A percentile compares a stretch with the other conserved stretches of the same genome.
These are phyloP conservation scores for Dipodomys stephensi DNA, from an alignment of 2,113 vertebrate genomes.

Conservation along the genomic window DNA sequence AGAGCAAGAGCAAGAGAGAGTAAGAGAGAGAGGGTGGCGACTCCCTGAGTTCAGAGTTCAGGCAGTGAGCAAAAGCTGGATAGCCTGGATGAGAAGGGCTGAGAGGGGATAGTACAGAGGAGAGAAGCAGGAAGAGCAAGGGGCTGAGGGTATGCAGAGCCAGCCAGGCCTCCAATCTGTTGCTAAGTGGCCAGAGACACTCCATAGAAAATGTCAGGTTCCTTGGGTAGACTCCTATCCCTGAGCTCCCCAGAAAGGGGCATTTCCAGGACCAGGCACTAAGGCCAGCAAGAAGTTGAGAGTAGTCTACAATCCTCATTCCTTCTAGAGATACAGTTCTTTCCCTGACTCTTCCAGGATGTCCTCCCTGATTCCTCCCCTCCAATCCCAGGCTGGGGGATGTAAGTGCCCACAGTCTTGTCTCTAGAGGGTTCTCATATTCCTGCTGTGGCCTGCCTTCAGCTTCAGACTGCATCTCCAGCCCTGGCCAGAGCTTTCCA, in stretches of 20 bases:
- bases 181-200: background rate
- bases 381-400: background rate
- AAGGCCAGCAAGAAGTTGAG: background rate
- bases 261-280: background rate
- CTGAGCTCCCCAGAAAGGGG: background rate
- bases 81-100: fast-evolving
- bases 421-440: background rate
- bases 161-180: background rate
- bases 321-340: background rate
- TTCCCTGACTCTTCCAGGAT: slow-evolving; percentile 22
- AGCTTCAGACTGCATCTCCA: background rate
- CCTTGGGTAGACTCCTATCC: fast-evolving
- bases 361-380: background rate
- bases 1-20: background rate
- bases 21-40: background rate
- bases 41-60: fast-evolving
- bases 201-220: background rate
- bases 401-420: background rate
- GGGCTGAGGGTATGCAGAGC: background rate
- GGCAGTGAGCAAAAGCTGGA: background rate
- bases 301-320: background rate
- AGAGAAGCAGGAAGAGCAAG: background rate
- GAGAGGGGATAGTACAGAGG: fast-evolving
- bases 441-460: background rate
- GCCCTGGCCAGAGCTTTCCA: background rate